Base-by-base conservation (phyloP, 2,888 invertebrate species). In the Rotaria macrura region DNA sequence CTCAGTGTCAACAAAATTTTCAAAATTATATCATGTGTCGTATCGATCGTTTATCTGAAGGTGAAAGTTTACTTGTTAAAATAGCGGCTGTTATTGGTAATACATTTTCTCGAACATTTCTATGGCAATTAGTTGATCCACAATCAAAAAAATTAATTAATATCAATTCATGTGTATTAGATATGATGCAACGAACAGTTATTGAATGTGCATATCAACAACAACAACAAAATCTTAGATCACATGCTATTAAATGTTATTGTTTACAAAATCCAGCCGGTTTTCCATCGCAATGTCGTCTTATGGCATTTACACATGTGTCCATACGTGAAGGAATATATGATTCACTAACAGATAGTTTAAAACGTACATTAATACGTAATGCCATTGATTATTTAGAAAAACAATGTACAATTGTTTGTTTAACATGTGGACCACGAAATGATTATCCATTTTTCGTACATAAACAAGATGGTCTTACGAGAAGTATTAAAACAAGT, bases 181-280 rank as follows among this genome's bases (percentile, higher is more conserved):
- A 79, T n/a, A 79, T 79, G 79, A 79, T 79, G 79, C 79, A 79
- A 79, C 79, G 79, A 43, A 12, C 79, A 25, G n/a, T 79, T 79
- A 79, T 79, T 43, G 79, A 79, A 43, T 79, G 79, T 79, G 79
- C 79, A 40, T 79, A 79, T 43, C 40, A 79, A 79, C 79, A 79
- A 43, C 79, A 79, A 43, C 79, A 79, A n/a, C 65, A 65, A 20
- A 65, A 1, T 20, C 29, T 4, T 2, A 65, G 20, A 34, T 14
- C 17, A 65, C 79, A n/a, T 43, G 12, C 40, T 43, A 79, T 79
- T 3, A 40, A 79, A 79, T 79, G 79, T 79, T 40, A 12, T 79
- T 79, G 79, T 79, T n/a, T 79, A n/a, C 40, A 79, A 38, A 79
- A 79, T 79, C 79, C 43, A 43, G 23, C 25, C 12, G 43, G 43